Evolutionary conservation across 2,888 invertebrate species (phyloP), one percentile per base, ranked within the genome.

Genomic region (Drosophila tanythrix): DNA sequence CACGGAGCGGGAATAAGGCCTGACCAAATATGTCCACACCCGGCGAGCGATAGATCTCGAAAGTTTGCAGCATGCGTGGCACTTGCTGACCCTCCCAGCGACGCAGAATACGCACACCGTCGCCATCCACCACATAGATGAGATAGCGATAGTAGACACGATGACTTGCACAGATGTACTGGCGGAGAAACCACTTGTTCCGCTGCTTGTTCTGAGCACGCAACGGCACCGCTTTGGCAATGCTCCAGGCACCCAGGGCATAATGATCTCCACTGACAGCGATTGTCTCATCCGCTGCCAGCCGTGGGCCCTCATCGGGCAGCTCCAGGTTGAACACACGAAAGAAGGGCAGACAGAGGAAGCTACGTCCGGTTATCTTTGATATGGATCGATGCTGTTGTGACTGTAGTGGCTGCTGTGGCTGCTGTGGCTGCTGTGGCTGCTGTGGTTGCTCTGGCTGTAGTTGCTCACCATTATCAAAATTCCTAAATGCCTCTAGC

Each of bases 241-340:
- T 94, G 74, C 95, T 94, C 97, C 97, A 97, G 82, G 94, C 94
- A 1, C 97, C 97, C 35, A 97, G 93, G 70, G 95, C 94, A 6
- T 93, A 90, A 70, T 95, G 95, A 90, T 95, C 95, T 13, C 97
- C 97, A 25, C 95, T 95, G n/a, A 97, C 94, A 81, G 95, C 96
- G 8, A 97, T 94, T 57, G 93, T 93, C 92, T 97, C 96, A 60
- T 94, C 95, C 0, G 94, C 91, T 52, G 91, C 92, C 21, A 96
- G 90, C 70, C 94, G 91, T 7, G 63, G 35, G 6, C 80, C 78
- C 35, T 94, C 29, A 29, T 15, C 56, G 6, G 94, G 90, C 89
- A 93, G 92, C 86, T 94, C 83, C 67, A 92, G 78, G 65, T 85
- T 90, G 57, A 92, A 92, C 18, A 88, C 66, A 8, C 92, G 82